phyloP scores from a whole-genome alignment of 2,888 invertebrate species.

The Ischnura elegans region DNA sequence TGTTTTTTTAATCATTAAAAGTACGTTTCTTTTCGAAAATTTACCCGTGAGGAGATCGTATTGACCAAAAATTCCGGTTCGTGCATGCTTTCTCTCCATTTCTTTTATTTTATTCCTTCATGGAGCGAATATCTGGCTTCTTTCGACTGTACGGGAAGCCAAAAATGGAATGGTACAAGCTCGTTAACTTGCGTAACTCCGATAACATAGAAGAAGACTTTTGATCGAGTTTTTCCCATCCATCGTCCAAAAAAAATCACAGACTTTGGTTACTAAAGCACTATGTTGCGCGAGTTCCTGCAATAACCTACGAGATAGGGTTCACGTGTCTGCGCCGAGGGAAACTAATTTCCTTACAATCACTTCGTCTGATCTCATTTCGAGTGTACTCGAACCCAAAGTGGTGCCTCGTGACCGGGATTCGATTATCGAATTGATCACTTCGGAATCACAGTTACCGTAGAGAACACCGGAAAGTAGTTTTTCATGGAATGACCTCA shows the following conservation, averaged over 20 bases:
- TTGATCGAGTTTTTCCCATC: background rate
- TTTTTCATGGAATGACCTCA: too few relatives aligned
- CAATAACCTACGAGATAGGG: background rate
- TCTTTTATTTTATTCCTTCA: too few relatives aligned
- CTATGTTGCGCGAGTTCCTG: background rate
- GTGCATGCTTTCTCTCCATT: too few relatives aligned
- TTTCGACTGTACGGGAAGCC: too few relatives aligned
- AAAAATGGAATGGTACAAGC: background rate
- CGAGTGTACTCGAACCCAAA: background rate
- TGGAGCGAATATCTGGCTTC: too few relatives aligned
- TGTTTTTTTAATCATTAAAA: too few relatives aligned
- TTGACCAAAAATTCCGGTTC: too few relatives aligned
- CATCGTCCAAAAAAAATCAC: background rate
- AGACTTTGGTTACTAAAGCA: background rate
- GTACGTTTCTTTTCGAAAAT: too few relatives aligned
- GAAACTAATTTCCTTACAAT: background rate
- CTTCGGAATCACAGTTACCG: background rate
- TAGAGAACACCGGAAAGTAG: too few relatives aligned
- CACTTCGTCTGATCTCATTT: background rate
- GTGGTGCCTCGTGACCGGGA: background rate
- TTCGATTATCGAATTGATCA: background rate
- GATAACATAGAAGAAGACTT: background rate
- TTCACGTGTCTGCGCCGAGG: background rate
- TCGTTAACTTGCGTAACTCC: background rate
- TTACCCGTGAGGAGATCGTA: too few relatives aligned